Evolutionary conservation across 2,888 invertebrate species (phyloP).

Genomic region (Aplocera efformata): DNA sequence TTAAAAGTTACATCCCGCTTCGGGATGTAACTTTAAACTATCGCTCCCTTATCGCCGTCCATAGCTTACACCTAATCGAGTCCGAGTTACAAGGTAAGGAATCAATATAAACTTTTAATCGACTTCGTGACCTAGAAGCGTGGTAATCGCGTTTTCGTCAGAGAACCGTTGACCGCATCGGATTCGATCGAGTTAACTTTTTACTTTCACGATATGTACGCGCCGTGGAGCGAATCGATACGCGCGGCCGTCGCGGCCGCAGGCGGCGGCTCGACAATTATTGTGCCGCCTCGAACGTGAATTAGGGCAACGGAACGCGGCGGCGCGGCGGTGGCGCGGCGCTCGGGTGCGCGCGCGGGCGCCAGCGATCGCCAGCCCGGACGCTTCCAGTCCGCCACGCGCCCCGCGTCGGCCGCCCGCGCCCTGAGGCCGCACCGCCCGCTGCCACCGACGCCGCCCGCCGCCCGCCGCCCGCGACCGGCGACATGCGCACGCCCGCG

Average conservation of each 20-base stretch:
- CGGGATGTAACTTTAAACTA: no score
- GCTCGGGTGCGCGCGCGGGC: slow-evolving; percentile 28
- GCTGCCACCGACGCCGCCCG: slow-evolving; percentile 21
- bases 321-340: slow-evolving; percentile 37
- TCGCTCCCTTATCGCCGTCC: slow-evolving; percentile 1
- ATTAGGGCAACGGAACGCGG: slow-evolving; percentile 71
- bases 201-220: slow-evolving; percentile 67
- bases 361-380: slow-evolving; percentile 41
- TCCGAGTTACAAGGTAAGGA: slow-evolving; percentile 38
- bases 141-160: slow-evolving; percentile 55
- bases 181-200: slow-evolving; percentile 73
- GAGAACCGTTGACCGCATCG: slow-evolving; percentile 65
- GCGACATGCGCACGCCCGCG: slow-evolving; percentile 15
- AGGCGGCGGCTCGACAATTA: slow-evolving; percentile 70
- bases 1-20: slow-evolving; percentile 7
- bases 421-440: slow-evolving; percentile 15
- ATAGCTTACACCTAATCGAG: slow-evolving; percentile 21
- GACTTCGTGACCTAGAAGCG: slow-evolving; percentile 65
- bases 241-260: slow-evolving; percentile 66
- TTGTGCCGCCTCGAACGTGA: slow-evolving; percentile 66
- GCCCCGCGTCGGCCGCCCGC: slow-evolving; percentile 24
- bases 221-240: slow-evolving; percentile 61
- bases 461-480: slow-evolving; percentile 25
- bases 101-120: slow-evolving; percentile 60
- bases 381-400: slow-evolving; percentile 31